phyloP scores from a whole-genome alignment of 2,113 vertebrate genomes.

The Gobius niger region DNA sequence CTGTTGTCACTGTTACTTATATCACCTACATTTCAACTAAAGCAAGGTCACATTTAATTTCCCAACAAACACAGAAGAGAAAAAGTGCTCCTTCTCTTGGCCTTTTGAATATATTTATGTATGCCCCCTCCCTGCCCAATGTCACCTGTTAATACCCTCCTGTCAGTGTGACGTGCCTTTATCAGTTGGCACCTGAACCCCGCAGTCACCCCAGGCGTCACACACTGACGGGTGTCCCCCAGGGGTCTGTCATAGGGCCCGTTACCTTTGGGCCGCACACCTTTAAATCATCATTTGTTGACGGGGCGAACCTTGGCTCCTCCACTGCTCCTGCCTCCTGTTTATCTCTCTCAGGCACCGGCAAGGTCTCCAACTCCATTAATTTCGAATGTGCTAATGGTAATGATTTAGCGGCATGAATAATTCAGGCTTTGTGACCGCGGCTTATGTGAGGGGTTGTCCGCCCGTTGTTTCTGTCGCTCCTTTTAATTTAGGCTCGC shows the following conservation, averaged over 20 bases:
- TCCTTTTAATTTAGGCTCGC: slow-evolving; percentile 55
- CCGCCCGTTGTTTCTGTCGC: slow-evolving; percentile 18
- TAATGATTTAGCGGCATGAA: slow-evolving; percentile 63
- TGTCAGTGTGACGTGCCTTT: slow-evolving; percentile 52
- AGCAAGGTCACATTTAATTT: too few relatives aligned
- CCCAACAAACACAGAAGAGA: too few relatives aligned
- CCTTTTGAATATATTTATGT: slow-evolving; percentile 40
- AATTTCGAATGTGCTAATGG: slow-evolving; percentile 65
- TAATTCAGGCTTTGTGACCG: slow-evolving; percentile 49
- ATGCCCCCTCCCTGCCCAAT: slow-evolving; percentile 39
- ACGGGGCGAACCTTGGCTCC: slow-evolving; percentile 38
- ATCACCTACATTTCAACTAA: too few relatives aligned
- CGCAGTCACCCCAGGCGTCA: slow-evolving; percentile 39
- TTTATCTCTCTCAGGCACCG: slow-evolving; percentile 50
- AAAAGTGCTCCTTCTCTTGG: neutral
- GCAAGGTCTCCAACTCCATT: slow-evolving; percentile 51
- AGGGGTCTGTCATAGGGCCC: slow-evolving; percentile 2
- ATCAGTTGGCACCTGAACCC: slow-evolving; percentile 39
- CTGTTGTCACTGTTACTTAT: too few relatives aligned
- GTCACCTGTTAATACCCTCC: slow-evolving; percentile 63
- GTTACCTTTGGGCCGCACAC: neutral
- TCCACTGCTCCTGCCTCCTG: slow-evolving; percentile 23
- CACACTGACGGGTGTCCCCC: slow-evolving; percentile 22
- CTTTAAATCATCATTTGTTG: slow-evolving; percentile 17
- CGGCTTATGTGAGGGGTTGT: slow-evolving; percentile 45